Percentiles rank a stretch among this genome's conserved stretches.
phyloP scores from a whole-genome alignment of 2,797 vertebrate genomes.

The Poecilia gillii region DNA sequence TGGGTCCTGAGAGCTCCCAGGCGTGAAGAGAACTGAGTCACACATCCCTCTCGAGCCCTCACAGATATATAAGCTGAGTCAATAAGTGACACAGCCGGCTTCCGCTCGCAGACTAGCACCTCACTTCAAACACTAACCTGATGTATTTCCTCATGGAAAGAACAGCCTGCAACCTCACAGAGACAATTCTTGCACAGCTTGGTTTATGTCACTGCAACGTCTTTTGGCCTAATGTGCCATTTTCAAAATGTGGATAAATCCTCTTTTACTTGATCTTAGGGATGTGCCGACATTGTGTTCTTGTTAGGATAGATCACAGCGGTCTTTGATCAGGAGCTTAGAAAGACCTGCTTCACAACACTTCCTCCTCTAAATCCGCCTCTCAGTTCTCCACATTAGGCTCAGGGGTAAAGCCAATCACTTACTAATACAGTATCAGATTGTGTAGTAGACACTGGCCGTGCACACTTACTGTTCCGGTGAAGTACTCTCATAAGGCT shows the following conservation, averaged over 20 bases:
- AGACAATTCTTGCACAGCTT: slow-evolving; percentile 21
- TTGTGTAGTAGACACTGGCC: slow-evolving; percentile 47
- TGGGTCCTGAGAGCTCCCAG: slow-evolving; percentile 32
- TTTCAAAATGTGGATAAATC: slow-evolving; percentile 55
- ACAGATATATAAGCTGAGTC: background rate
- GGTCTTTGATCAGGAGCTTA: slow-evolving; percentile 62
- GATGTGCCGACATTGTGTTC: slow-evolving; percentile 28
- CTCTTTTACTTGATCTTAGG: slow-evolving; percentile 28
- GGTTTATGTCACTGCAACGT: slow-evolving; percentile 28
- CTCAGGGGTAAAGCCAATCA: slow-evolving; percentile 54
- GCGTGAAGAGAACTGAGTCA: slow-evolving; percentile 8
- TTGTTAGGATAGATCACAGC: slow-evolving; percentile 47
- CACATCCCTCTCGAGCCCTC: background rate
- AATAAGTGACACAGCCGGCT: slow-evolving; percentile 18
- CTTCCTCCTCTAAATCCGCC: slow-evolving; percentile 23
- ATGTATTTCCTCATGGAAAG: slow-evolving; percentile 25
- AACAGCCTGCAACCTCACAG: background rate
- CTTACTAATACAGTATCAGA: slow-evolving; percentile 53
- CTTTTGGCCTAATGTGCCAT: slow-evolving; percentile 33
- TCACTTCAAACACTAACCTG: slow-evolving; percentile 28
- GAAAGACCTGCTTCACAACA: slow-evolving; percentile 25
- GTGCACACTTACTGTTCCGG: slow-evolving; percentile 33
- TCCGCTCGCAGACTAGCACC: slow-evolving; percentile 31
- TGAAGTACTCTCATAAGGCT: slow-evolving; percentile 43
- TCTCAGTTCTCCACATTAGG: slow-evolving; percentile 17